These are phyloP conservation scores for Rhineura floridana DNA, from an alignment of 2,113 vertebrate genomes.

Conservation along the genomic window DNA sequence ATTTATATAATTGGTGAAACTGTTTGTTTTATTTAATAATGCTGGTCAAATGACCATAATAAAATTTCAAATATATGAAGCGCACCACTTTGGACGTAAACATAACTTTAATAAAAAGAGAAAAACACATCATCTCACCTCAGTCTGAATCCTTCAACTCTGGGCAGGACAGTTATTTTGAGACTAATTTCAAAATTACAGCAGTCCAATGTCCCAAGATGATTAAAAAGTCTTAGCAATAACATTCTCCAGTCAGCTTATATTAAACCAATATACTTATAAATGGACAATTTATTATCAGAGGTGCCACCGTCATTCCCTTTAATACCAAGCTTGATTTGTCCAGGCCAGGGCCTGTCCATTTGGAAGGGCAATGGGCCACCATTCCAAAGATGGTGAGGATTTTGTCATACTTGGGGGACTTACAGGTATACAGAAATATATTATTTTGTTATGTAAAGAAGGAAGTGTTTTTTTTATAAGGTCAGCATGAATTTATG, in stretches of 20 bases:
- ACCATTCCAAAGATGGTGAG: neutral
- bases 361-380: neutral
- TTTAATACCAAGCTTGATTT: too few species aligned
- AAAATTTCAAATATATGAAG: too few species aligned
- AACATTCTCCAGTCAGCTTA: neutral
- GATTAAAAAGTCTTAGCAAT: neutral
- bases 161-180: neutral
- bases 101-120: neutral
- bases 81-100: neutral
- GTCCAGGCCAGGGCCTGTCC: neutral
- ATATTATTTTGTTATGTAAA: neutral
- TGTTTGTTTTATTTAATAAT: too few species aligned
- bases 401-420: neutral
- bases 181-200: neutral
- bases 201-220: neutral
- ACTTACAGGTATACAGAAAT: neutral
- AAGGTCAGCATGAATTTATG: too few species aligned
- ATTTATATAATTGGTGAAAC: too few species aligned
- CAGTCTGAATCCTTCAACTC: too few species aligned
- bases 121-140: too few species aligned
- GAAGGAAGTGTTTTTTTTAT: too few species aligned
- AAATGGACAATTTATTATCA: neutral
- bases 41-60: too few species aligned
- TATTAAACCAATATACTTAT: neutral
- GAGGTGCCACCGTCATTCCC: neutral